Percentiles rank a stretch among this genome's conserved stretches.
Evolutionary conservation across 2,888 invertebrate genomes (phyloP).

Genomic region (Heteropelma amictum): DNA sequence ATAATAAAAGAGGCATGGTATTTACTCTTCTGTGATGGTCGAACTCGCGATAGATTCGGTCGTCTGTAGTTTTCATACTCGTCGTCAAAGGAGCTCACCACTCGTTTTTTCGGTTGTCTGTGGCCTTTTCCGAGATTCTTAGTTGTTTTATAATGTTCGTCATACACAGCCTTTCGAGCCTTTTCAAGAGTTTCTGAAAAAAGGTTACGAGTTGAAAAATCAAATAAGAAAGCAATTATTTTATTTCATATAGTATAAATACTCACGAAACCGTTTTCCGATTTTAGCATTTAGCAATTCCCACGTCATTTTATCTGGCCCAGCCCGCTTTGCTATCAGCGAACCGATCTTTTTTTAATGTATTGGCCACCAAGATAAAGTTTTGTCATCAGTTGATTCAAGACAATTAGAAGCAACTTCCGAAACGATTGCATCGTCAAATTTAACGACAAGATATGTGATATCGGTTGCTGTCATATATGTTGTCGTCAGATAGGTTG

Average conservation of each 20-base stretch:
- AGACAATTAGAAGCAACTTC: constrained; percentile 17
- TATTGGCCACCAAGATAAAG: constrained; percentile 11
- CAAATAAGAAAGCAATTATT: neutral
- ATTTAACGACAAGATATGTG: constrained; percentile 16
- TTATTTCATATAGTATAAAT: neutral
- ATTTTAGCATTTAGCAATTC: constrained; percentile 6
- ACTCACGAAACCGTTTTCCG: constrained; percentile 4
- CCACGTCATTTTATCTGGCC: constrained; percentile 14
- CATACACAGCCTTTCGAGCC: constrained; percentile 17
- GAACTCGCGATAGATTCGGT: neutral
- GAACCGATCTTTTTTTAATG: constrained; percentile 1
- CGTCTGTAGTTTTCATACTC: constrained; percentile 8
- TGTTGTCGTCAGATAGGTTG: no score
- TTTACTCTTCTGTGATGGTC: constrained; percentile 1
- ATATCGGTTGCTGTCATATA: constrained; percentile 2
- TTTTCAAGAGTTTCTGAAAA: constrained; percentile 18
- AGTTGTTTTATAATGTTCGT: constrained; percentile 37
- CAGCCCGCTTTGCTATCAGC: constrained; percentile 6
- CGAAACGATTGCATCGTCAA: constrained; percentile 11
- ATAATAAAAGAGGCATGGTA: neutral
- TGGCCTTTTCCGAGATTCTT: constrained; percentile 34
- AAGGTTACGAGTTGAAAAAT: constrained; percentile 12
- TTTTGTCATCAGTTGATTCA: constrained; percentile 9
- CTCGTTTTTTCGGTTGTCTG: constrained; percentile 22
- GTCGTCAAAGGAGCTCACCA: constrained; percentile 12